Conservation (phyloP, 2,888 invertebrate genomes). For the Chalcosyrphus nemorum region DNA sequence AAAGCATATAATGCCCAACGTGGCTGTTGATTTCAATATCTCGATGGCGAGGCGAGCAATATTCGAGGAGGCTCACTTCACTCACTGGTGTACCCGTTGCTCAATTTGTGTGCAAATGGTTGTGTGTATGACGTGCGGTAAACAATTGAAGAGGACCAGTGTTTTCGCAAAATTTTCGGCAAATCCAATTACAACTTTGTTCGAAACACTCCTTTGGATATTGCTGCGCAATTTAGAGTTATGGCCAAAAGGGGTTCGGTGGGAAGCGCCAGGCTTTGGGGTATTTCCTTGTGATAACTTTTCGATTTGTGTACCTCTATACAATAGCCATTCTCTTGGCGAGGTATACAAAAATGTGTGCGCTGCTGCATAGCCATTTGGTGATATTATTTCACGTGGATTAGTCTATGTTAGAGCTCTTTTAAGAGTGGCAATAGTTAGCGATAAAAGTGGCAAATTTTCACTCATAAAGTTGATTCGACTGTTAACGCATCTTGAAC, state of each 20-base stretch:
- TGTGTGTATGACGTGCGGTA: conserved; percentile 25
- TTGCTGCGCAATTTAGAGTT: conserved; percentile 43
- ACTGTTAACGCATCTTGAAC: too few species aligned
- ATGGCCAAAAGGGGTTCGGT: conserved; percentile 5
- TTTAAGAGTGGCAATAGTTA: too few species aligned
- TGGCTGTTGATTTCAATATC: conserved; percentile 67
- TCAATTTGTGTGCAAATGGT: conserved; percentile 24
- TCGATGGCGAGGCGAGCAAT: conserved; percentile 30
- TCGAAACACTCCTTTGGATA: conserved; percentile 22
- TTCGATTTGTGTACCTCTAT: conserved; percentile 4
- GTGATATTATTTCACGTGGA: too few species aligned
- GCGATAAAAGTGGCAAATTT: too few species aligned
- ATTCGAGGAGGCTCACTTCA: not conserved
- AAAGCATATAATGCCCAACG: conserved; percentile 13
- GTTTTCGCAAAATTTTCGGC: conserved; percentile 40
- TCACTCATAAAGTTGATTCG: too few species aligned
- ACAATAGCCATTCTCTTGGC: too few species aligned
- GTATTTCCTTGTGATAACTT: conserved; percentile 4
- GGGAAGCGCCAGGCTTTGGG: not conserved
- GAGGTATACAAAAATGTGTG: too few species aligned
- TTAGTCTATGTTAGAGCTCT: too few species aligned
- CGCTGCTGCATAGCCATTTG: too few species aligned
- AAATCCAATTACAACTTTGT: conserved; percentile 67
- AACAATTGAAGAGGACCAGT: conserved; percentile 24
- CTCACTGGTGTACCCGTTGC: not conserved